Percentiles rank a stretch among this genome's conserved stretches.
Evolutionary conservation across 2,888 invertebrate species (phyloP).

Genomic region (Melieria crassipennis): DNA sequence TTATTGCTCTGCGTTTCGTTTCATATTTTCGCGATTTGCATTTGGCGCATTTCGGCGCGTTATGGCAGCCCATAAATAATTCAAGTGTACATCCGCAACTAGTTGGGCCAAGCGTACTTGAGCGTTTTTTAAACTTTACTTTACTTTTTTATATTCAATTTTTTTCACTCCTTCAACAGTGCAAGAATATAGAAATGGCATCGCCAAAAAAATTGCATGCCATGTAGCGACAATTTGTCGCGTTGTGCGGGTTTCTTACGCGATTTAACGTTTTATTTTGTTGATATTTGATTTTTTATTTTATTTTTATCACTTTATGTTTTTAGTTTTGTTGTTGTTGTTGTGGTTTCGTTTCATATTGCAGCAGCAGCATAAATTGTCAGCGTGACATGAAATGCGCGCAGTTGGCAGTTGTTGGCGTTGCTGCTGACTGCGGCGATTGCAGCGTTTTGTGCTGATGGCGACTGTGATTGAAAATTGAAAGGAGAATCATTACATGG

Average conservation of each 20-base stretch:
- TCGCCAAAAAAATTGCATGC: slow-evolving; percentile 28
- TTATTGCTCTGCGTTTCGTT: neutral
- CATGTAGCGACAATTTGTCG: slow-evolving; percentile 21
- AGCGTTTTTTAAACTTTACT: slow-evolving; percentile 10
- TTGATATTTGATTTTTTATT: too few species aligned
- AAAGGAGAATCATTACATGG: too few species aligned
- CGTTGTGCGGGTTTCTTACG: neutral
- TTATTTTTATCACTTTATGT: too few species aligned
- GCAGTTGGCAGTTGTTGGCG: neutral
- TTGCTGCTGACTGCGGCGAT: neutral
- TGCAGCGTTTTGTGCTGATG: neutral
- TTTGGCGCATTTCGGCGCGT: slow-evolving; percentile 10
- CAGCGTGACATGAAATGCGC: neutral
- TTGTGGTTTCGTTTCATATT: neutral
- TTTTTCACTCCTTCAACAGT: slow-evolving; percentile 11
- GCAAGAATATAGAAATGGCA: slow-evolving; percentile 6
- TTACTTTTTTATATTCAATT: neutral
- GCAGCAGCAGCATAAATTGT: neutral
- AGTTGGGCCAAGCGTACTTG: neutral
- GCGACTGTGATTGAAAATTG: too few species aligned
- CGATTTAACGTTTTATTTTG: too few species aligned
- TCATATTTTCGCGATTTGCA: slow-evolving; percentile 1
- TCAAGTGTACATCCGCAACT: slow-evolving; percentile 33
- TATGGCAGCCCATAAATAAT: slow-evolving; percentile 35
- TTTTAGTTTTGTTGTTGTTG: neutral